A percentile compares a stretch with the other conserved stretches of the same genome.
Conservation (phyloP, 30 jellyfish, hydroid and myxozoan genomes). For the Turritopsis rubra region DNA sequence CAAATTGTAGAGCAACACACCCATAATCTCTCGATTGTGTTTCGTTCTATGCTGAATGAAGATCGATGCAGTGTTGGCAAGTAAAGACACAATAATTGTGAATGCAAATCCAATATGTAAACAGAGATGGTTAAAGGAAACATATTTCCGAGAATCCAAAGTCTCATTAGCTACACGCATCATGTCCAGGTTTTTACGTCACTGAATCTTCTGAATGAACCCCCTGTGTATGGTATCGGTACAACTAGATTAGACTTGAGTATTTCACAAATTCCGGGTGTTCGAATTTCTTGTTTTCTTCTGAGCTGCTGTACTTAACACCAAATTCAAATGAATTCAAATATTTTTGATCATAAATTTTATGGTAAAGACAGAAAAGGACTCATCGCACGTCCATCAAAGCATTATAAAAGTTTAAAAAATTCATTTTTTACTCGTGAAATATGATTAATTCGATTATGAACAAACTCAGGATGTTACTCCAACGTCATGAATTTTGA, state of each 20-base stretch:
- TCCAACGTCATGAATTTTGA: background rate
- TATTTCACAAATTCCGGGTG: background rate
- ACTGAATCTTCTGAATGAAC: no score
- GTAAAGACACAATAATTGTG: background rate
- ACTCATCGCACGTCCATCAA: no score
- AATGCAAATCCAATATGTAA: background rate
- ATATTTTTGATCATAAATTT: no score
- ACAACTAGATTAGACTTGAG: no score
- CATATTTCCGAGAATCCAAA: background rate
- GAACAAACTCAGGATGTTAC: background rate
- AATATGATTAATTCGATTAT: background rate
- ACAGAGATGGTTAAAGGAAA: background rate
- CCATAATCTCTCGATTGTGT: background rate
- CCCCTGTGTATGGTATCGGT: no score
- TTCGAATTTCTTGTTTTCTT: background rate
- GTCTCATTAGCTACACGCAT: background rate
- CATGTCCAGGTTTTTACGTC: background rate
- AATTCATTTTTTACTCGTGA: background rate
- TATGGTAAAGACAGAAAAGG: no score
- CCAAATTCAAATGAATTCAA: no score
- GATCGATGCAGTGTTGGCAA: background rate
- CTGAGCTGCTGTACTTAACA: no score
- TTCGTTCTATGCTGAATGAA: background rate
- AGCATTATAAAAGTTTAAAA: no score
- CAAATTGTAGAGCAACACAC: background rate